These are phyloP conservation scores for Grus americana DNA, from an alignment of 2,113 vertebrate species.

Conservation along the genomic window DNA sequence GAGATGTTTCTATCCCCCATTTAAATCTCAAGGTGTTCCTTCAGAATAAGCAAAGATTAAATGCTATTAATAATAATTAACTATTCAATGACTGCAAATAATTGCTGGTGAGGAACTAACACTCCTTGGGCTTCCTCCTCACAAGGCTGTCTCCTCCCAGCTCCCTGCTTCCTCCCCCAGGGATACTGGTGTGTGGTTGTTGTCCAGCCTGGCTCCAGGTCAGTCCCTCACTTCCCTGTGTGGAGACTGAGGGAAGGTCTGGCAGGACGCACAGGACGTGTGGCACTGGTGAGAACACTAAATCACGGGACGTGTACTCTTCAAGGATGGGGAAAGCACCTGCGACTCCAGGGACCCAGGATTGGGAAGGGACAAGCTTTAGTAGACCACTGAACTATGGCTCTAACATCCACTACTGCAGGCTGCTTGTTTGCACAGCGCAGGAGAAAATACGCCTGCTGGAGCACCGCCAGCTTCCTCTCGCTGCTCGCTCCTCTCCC, in stretches of 20 bases:
- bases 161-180: not conserved
- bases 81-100: not conserved
- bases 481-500: not conserved
- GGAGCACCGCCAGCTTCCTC: not conserved
- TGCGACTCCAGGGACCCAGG: rapidly evolving
- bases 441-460: not conserved
- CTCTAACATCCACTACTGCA: not conserved
- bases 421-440: not conserved
- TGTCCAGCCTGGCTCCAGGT: not conserved
- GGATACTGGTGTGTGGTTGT: not conserved
- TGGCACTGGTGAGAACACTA: not conserved
- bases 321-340: not conserved
- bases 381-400: not conserved
- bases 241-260: not conserved
- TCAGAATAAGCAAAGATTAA: not conserved
- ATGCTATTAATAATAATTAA: not conserved
- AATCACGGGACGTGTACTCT: not conserved
- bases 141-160: not conserved
- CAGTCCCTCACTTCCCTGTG: not conserved
- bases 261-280: not conserved
- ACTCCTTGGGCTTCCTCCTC: not conserved
- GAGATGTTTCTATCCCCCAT: not conserved
- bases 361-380: not conserved
- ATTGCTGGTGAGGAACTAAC: not conserved
- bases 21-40: not conserved